Percentiles rank a stretch among this genome's conserved stretches.
Conservation (phyloP, 2,797 vertebrate species). For the Poecilia velifera region DNA sequence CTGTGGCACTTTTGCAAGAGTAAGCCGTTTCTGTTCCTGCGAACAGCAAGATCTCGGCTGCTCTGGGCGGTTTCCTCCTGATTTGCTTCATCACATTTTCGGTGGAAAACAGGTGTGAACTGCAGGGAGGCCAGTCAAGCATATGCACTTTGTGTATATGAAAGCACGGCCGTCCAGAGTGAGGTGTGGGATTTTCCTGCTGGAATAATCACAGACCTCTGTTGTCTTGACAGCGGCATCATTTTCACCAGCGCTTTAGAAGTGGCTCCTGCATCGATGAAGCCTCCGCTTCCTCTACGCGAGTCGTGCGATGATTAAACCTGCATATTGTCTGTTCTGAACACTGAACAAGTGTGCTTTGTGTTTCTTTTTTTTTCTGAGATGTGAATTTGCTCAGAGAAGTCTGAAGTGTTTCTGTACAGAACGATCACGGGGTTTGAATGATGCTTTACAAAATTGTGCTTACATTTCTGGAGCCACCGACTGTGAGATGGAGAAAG, state of each 20-base stretch:
- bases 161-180: conserved; percentile 1
- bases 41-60: neutral
- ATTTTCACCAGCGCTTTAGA: neutral
- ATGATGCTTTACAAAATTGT: neutral
- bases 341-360: neutral
- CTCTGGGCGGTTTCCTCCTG: neutral
- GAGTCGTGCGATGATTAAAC: neutral
- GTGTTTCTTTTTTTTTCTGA: neutral
- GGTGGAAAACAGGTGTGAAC: conserved; percentile 3
- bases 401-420: neutral
- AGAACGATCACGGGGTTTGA: neutral
- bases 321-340: neutral
- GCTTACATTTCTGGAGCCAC: neutral
- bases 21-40: neutral
- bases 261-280: neutral
- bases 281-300: no score
- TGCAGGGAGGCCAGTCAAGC: neutral
- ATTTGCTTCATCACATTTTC: neutral
- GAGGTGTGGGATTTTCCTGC: neutral
- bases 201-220: neutral
- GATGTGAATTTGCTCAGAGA: neutral
- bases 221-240: neutral
- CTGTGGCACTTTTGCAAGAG: neutral
- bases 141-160: neutral
- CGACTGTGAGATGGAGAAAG: neutral